Conservation (phyloP, 2,113 vertebrate species). For the Thalassoma bifasciatum region DNA sequence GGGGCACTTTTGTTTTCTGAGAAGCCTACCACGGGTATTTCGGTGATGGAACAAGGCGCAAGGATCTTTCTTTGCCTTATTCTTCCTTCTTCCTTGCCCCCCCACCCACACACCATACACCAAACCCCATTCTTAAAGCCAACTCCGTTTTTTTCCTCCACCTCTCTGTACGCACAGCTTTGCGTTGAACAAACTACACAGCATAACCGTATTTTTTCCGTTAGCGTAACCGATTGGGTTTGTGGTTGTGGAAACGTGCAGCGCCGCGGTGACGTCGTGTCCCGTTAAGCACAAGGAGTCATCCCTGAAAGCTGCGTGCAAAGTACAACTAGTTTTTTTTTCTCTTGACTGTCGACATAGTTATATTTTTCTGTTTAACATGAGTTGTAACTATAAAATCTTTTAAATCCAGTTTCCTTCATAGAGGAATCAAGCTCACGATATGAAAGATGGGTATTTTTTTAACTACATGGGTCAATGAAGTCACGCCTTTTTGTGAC, state of each 20-base stretch:
- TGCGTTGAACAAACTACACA: neutral
- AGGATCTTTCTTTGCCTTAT: neutral
- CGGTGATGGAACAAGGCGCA: conserved; percentile 3
- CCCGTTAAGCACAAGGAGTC: conserved; percentile 45
- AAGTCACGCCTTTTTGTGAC: neutral
- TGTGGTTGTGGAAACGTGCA: neutral
- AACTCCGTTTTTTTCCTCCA: no score
- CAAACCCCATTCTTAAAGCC: rapidly evolving
- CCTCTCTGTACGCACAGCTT: neutral
- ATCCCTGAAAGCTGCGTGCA: neutral
- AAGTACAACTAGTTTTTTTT: neutral
- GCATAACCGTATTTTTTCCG: neutral
- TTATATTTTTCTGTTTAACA: neutral
- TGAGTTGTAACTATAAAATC: neutral
- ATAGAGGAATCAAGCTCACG: neutral
- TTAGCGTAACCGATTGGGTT: neutral
- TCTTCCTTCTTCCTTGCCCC: rapidly evolving
- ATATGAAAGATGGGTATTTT: neutral
- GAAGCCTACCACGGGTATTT: neutral
- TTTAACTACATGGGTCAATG: neutral
- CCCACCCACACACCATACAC: neutral
- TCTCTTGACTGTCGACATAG: neutral
- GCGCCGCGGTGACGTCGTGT: conserved; percentile 13
- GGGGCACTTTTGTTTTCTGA: no score
- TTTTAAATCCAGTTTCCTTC: neutral